phyloP scores from a whole-genome alignment of 2,888 invertebrate species.

The Aspidiotus destructor region DNA sequence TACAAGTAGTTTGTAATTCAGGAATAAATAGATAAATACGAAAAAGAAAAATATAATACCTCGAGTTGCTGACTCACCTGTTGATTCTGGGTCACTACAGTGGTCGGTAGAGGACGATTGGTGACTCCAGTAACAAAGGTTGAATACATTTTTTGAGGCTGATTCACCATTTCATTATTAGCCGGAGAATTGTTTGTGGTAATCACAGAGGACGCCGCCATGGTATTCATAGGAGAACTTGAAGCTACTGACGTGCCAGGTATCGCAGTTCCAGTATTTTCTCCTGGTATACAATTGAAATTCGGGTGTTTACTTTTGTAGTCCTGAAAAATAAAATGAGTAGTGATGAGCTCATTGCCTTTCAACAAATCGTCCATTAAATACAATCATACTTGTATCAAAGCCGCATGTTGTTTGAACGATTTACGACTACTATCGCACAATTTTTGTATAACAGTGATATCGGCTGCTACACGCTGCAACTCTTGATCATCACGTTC shows the following conservation, averaged over 20 bases:
- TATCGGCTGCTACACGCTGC: constrained; percentile 65
- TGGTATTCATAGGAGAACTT: constrained; percentile 3
- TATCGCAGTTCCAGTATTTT: constrained; percentile 39
- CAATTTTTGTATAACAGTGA: constrained; percentile 67
- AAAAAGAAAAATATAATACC: not conserved
- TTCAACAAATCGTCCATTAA: not conserved
- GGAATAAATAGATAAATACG: not conserved
- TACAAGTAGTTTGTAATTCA: constrained; percentile 1
- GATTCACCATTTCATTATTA: constrained; percentile 11
- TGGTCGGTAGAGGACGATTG: constrained; percentile 10
- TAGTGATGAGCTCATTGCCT: not conserved
- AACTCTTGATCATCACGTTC: constrained; percentile 69
- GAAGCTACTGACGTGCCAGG: constrained; percentile 39
- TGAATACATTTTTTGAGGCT: constrained; percentile 10
- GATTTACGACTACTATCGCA: constrained; percentile 72
- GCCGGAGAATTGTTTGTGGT: constrained; percentile 10
- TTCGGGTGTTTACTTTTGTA: constrained; percentile 58
- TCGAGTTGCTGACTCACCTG: not conserved
- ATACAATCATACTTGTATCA: constrained; percentile 51
- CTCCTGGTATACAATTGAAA: constrained; percentile 25
- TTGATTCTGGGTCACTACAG: constrained; percentile 18
- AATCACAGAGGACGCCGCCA: constrained; percentile 6
- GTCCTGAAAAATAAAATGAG: constrained; percentile 41
- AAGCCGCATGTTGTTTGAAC: constrained; percentile 63
- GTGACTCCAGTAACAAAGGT: constrained; percentile 5